These are phyloP conservation scores for Nomia melanderi DNA, from an alignment of 1,140 invertebrate genomes.

Conservation along the genomic window DNA sequence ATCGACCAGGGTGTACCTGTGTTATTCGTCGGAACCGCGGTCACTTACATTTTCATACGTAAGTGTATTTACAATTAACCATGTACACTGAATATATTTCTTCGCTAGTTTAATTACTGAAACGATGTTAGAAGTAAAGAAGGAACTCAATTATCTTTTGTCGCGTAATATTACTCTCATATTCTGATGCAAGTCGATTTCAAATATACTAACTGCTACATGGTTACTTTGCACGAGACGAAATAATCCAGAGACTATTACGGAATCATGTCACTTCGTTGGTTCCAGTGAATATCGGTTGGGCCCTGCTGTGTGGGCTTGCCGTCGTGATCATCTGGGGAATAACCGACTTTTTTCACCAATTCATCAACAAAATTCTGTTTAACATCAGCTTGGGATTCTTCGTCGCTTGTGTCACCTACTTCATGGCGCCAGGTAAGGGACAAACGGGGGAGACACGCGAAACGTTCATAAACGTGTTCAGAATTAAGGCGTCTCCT, in stretches of 20 bases:
- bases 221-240: too few relatives aligned
- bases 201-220: too few relatives aligned
- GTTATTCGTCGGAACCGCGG: constrained; percentile 23
- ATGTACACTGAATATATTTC: not conserved
- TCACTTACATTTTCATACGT: constrained; percentile 8
- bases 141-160: too few relatives aligned
- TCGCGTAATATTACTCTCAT: too few relatives aligned
- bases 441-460: not conserved
- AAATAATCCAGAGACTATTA: not conserved
- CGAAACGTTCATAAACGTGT: constrained; percentile 12
- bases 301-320: not conserved
- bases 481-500: constrained; percentile 37
- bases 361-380: too few relatives aligned
- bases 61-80: not conserved
- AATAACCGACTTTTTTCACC: too few relatives aligned
- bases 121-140: not conserved
- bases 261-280: not conserved
- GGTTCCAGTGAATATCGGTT: not conserved
- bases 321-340: too few relatives aligned
- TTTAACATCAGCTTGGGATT: rapidly evolving
- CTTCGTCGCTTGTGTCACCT: constrained; percentile 79
- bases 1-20: not conserved
- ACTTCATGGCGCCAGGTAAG: constrained; percentile 82
- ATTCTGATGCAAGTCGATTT: too few relatives aligned
- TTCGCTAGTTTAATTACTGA: not conserved